Percentiles rank a stretch among this genome's conserved stretches.
These are phyloP conservation scores for Crotalus helleri DNA, from an alignment of 2,113 vertebrate species.

Conservation along the genomic window DNA sequence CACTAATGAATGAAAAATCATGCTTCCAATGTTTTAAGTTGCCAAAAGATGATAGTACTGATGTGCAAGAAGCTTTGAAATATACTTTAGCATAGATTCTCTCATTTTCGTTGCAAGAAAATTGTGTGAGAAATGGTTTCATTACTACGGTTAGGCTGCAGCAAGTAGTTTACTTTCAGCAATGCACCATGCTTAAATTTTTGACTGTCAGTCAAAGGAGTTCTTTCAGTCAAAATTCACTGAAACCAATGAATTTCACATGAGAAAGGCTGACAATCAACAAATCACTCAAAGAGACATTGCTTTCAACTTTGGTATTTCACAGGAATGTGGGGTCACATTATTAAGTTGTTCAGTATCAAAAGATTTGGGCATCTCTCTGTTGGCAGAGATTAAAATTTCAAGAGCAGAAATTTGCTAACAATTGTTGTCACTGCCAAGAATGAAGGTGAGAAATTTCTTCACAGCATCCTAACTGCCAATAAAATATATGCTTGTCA, in stretches of 20 bases:
- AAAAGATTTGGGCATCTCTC: not conserved
- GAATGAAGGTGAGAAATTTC: not conserved
- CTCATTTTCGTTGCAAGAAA: not conserved
- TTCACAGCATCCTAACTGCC: not conserved
- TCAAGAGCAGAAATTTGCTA: not conserved
- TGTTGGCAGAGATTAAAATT: not conserved
- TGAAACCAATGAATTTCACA: not conserved
- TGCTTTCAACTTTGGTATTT: not conserved
- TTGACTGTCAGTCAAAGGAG: not conserved
- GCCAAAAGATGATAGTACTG: not conserved
- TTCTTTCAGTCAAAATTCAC: not conserved
- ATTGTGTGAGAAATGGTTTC: not conserved
- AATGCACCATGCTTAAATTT: not conserved
- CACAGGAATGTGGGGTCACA: not conserved
- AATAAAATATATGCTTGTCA: not conserved
- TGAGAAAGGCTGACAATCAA: not conserved
- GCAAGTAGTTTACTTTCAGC: not conserved
- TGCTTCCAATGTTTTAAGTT: not conserved
- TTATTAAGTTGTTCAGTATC: not conserved
- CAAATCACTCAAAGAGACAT: not conserved
- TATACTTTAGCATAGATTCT: not conserved
- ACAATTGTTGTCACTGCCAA: not conserved
- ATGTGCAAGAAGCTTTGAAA: not conserved
- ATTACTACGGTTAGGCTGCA: not conserved
- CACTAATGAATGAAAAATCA: not conserved